phyloP scores from a whole-genome alignment of 2,797 vertebrate genomes.

The Manis crassicaudata region DNA sequence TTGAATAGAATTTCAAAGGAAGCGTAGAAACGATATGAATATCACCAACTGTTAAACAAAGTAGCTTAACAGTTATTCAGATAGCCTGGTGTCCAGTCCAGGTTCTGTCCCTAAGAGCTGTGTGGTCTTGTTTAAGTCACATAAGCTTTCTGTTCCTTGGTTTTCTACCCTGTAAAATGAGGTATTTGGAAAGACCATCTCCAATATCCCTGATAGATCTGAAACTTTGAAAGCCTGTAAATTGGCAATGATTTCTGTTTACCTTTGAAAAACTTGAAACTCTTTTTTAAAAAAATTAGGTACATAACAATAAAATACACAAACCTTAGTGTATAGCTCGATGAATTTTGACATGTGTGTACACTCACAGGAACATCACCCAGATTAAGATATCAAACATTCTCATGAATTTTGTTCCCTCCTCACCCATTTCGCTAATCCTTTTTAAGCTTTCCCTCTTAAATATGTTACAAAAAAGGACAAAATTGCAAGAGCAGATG shows the following conservation, averaged over 20 bases:
- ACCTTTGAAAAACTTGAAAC: background rate
- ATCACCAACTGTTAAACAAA: background rate
- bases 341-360: no score
- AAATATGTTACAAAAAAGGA: background rate
- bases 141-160: background rate
- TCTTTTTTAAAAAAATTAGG: background rate
- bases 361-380: no score
- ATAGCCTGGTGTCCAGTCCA: background rate
- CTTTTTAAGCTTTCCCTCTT: background rate
- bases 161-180: slow-evolving; percentile 19
- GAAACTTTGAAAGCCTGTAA: background rate
- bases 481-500: background rate
- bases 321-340: no score
- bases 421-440: no score
- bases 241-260: background rate
- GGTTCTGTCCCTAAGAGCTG: background rate
- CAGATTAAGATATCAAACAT: no score
- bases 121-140: background rate
- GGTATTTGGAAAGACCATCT: background rate
- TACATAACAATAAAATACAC: no score
- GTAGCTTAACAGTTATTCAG: background rate
- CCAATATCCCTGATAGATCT: background rate
- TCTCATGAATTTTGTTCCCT: no score
- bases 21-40: background rate
- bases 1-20: background rate